A percentile compares a stretch with the other conserved stretches of the same genome.
Evolutionary conservation across 1,140 invertebrate genomes (phyloP).

Genomic region (Calliopsis andreniformis): DNA sequence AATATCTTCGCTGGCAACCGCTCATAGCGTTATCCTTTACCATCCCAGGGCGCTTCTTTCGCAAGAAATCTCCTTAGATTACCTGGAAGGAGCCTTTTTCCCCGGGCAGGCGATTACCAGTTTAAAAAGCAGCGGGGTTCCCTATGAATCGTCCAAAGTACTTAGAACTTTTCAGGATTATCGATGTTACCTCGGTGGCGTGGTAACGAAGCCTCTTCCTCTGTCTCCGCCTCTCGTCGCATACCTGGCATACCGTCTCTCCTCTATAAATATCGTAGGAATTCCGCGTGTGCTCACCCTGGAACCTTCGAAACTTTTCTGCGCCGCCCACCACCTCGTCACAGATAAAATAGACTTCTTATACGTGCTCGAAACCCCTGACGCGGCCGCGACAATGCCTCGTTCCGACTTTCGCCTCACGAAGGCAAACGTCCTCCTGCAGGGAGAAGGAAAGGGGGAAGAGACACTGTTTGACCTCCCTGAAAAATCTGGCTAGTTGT

Average conservation of each 20-base stretch:
- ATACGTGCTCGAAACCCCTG: constrained; percentile 37
- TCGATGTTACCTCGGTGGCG: constrained; percentile 47
- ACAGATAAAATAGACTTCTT: constrained; percentile 28
- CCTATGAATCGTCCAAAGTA: constrained; percentile 28
- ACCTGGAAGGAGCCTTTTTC: constrained; percentile 7
- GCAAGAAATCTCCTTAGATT: constrained; percentile 9
- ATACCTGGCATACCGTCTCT: constrained; percentile 37
- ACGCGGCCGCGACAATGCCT: neutral
- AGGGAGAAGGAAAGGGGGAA: too few relatives aligned
- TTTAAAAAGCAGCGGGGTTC: constrained; percentile 8
- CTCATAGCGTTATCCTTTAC: neutral
- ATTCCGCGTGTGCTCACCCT: constrained; percentile 7
- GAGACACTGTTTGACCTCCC: neutral
- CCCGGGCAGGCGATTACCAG: constrained; percentile 36
- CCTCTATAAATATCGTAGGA: neutral
- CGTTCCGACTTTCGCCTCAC: neutral
- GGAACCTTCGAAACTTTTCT: constrained; percentile 34
- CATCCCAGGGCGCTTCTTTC: neutral
- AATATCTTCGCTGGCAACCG: too few relatives aligned
- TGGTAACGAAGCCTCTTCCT: constrained; percentile 37
- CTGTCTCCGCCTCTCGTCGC: constrained; percentile 25
- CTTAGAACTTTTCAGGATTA: constrained; percentile 56
- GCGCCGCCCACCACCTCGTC: too few relatives aligned
- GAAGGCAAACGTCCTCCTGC: neutral
- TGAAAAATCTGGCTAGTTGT: neutral